Evolutionary conservation across 2,888 invertebrate species (phyloP).

Genomic region (Pelosia muscerda): DNA sequence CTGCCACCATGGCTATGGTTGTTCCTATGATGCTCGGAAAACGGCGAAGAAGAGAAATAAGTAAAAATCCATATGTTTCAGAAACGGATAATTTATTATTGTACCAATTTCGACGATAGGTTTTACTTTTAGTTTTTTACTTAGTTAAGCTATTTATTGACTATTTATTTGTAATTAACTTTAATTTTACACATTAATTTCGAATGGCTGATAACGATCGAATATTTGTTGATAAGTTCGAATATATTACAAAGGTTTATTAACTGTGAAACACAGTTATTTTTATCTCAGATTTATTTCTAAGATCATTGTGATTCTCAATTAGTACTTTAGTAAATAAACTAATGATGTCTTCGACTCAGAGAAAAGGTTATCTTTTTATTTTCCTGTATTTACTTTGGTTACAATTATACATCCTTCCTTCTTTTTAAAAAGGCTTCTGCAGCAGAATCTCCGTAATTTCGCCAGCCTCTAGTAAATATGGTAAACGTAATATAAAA

Average conservation of each 20-base stretch:
- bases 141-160: slow-evolving; percentile 38
- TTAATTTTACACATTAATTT: slow-evolving; percentile 28
- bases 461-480: too few species aligned
- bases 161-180: slow-evolving; percentile 39
- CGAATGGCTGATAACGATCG: slow-evolving; percentile 7
- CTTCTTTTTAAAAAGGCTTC: too few species aligned
- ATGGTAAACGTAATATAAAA: too few species aligned
- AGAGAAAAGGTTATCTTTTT: slow-evolving; percentile 1
- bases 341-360: slow-evolving; percentile 20
- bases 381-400: background rate
- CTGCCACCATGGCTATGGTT: slow-evolving; percentile 93
- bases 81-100: slow-evolving; percentile 63
- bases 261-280: slow-evolving; percentile 23
- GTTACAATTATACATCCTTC: background rate
- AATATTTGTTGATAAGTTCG: slow-evolving; percentile 32
- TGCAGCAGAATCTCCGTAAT: too few species aligned
- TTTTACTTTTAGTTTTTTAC: slow-evolving; percentile 28
- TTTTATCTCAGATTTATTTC: slow-evolving; percentile 25
- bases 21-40: slow-evolving; percentile 91
- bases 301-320: slow-evolving; percentile 41
- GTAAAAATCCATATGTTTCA: slow-evolving; percentile 45
- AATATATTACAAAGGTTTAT: slow-evolving; percentile 4
- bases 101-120: slow-evolving; percentile 53
- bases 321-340: slow-evolving; percentile 29
- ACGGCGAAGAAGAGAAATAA: slow-evolving; percentile 70